Conservation (phyloP, 1,140 invertebrate genomes). For the Drepana arcuata region DNA sequence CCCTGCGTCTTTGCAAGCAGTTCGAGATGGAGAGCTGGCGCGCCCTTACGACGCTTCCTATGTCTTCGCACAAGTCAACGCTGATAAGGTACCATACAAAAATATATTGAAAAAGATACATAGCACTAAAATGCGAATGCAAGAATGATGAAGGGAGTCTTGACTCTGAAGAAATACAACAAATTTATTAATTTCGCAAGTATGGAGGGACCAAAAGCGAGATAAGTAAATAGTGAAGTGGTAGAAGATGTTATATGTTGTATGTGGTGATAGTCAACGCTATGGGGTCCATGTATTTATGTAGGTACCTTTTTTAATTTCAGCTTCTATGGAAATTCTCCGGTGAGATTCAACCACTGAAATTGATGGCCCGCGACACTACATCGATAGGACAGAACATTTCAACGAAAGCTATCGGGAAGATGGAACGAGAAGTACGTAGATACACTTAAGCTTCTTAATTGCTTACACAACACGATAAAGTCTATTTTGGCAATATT, state of each 20-base stretch:
- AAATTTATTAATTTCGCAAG: no score
- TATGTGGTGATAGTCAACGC: no score
- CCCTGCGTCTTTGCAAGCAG: conserved; percentile 84
- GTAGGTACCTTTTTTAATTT: conserved; percentile 16
- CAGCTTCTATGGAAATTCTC: conserved; percentile 86
- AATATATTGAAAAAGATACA: no score
- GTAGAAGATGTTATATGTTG: no score
- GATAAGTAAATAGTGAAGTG: no score
- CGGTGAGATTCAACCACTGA: conserved; percentile 85
- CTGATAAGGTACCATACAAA: conserved; percentile 86
- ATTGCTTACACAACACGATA: no score
- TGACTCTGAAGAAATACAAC: no score
- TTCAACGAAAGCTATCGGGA: conserved; percentile 90
- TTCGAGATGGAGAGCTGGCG: conserved; percentile 86
- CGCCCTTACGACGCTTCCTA: conserved; percentile 88
- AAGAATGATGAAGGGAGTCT: no score
- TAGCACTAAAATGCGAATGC: no score
- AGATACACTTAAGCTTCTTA: no score
- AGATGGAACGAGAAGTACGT: conserved; percentile 78
- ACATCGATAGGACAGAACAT: conserved; percentile 87
- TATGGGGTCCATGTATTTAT: neutral
- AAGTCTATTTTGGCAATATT: no score
- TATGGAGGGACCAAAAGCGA: no score
- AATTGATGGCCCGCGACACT: conserved; percentile 83
- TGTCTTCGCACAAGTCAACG: conserved; percentile 91